A percentile compares a stretch with the other conserved stretches of the same genome.
Conservation (phyloP, 2,888 invertebrate genomes). For the Nebria salina region DNA sequence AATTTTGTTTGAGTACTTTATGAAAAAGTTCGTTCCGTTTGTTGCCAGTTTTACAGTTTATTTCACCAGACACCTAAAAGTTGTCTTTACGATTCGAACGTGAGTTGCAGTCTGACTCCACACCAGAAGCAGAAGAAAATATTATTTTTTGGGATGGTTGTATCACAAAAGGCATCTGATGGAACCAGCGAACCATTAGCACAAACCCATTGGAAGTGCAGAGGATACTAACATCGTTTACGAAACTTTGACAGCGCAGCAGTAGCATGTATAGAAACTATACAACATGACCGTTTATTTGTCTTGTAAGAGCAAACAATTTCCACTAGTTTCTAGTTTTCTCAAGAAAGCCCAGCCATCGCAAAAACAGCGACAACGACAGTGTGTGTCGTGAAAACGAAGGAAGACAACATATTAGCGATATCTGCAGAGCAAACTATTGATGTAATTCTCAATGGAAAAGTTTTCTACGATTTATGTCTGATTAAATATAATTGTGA, state of each 20-base stretch:
- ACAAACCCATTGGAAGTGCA: not conserved
- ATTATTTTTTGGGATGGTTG: slow-evolving; percentile 35
- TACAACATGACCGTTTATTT: not conserved
- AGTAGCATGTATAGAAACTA: not conserved
- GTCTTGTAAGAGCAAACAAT: not conserved
- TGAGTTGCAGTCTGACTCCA: slow-evolving; percentile 33
- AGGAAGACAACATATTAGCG: no score
- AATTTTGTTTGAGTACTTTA: slow-evolving; percentile 53
- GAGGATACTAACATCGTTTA: slow-evolving; percentile 5
- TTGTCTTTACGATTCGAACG: slow-evolving; percentile 41
- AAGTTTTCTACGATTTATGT: no score
- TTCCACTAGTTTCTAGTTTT: not conserved
- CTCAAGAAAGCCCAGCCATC: no score
- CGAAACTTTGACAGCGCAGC: not conserved
- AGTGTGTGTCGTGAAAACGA: no score
- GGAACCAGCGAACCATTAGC: slow-evolving; percentile 1
- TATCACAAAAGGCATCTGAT: slow-evolving; percentile 16
- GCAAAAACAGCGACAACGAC: no score
- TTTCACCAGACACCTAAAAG: slow-evolving; percentile 48
- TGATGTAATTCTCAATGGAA: no score
- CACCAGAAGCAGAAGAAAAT: slow-evolving; percentile 5
- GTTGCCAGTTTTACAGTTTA: slow-evolving; percentile 51
- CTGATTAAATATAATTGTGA: no score
- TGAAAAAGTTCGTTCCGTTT: slow-evolving; percentile 50
- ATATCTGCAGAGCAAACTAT: no score